Conservation (phyloP, 2,797 vertebrate species). For the Silurus aristotelis region DNA sequence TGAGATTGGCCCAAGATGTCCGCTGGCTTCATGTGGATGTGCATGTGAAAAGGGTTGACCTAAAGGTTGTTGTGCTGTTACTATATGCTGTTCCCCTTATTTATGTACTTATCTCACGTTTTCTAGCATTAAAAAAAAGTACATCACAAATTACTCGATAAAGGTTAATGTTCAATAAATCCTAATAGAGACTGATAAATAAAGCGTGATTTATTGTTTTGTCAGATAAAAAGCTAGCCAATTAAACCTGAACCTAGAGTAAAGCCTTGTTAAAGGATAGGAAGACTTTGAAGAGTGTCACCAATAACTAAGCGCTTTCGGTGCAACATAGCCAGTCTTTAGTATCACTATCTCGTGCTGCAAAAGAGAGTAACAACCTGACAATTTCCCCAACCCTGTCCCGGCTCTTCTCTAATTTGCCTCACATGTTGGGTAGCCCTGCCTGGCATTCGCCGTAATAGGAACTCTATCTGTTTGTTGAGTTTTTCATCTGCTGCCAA, state of each 20-base stretch:
- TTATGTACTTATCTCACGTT: constrained; percentile 5
- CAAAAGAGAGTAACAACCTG: constrained; percentile 12
- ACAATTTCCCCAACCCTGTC: constrained; percentile 55
- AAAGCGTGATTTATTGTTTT: constrained; percentile 20
- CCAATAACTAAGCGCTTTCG: constrained; percentile 4
- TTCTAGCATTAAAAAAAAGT: background rate
- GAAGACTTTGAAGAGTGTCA: constrained; percentile 9
- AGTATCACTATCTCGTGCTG: background rate
- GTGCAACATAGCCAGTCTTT: background rate
- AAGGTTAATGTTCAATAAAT: constrained; percentile 5
- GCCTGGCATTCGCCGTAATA: constrained; percentile 66
- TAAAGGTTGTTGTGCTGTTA: constrained; percentile 9
- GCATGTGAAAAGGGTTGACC: constrained; percentile 60
- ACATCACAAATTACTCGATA: background rate
- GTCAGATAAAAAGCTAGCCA: background rate
- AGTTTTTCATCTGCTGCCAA: constrained; percentile 70
- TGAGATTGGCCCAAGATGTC: constrained; percentile 67
- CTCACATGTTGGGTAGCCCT: constrained; percentile 71
- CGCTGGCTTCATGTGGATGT: constrained; percentile 58
- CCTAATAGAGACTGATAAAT: background rate
- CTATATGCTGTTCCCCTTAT: constrained; percentile 23
- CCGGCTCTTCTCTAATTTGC: constrained; percentile 64
- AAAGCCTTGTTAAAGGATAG: constrained; percentile 7
- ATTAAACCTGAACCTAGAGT: constrained; percentile 10
- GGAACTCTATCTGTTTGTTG: constrained; percentile 71